These are phyloP conservation scores for Drosophila pseudoananassae DNA, from an alignment of 1,140 invertebrate genomes.

Conservation along the genomic window DNA sequence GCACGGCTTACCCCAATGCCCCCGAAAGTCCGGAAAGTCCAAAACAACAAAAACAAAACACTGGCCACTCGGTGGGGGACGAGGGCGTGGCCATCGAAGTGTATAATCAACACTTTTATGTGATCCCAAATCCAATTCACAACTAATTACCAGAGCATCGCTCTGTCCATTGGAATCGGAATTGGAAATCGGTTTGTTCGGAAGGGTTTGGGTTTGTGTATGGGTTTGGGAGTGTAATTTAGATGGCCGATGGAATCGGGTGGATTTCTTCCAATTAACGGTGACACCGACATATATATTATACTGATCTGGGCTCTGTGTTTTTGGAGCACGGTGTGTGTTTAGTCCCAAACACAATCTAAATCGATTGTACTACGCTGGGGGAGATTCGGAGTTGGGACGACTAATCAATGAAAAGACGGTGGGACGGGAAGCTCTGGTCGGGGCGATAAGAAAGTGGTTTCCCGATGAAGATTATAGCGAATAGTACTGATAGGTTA, in stretches of 20 bases:
- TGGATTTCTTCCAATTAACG: conserved; percentile 33
- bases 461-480: conserved; percentile 45
- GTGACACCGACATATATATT: conserved; percentile 54
- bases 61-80: conserved; percentile 43
- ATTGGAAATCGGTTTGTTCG: conserved; percentile 5
- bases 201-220: conserved; percentile 1
- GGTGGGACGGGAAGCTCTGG: conserved; percentile 13
- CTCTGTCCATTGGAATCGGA: conserved; percentile 39
- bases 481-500: neutral
- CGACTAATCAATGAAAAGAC: conserved; percentile 71
- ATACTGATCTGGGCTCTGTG: conserved; percentile 10
- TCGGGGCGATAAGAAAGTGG: conserved; percentile 48
- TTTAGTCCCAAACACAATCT: conserved; percentile 56
- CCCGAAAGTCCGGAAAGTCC: conserved; percentile 23
- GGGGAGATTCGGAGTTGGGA: conserved; percentile 27
- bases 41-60: conserved; percentile 55
- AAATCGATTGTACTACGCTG: conserved; percentile 66
- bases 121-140: conserved; percentile 81
- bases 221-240: conserved; percentile 11
- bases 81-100: conserved; percentile 36
- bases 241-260: conserved; percentile 18
- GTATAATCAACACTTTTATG: conserved; percentile 81
- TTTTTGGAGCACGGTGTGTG: neutral
- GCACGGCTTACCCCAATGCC: conserved; percentile 67
- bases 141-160: conserved; percentile 76